Evolutionary conservation across 2,113 vertebrate species (phyloP).

Genomic region (Eudyptes chrysolophus): DNA sequence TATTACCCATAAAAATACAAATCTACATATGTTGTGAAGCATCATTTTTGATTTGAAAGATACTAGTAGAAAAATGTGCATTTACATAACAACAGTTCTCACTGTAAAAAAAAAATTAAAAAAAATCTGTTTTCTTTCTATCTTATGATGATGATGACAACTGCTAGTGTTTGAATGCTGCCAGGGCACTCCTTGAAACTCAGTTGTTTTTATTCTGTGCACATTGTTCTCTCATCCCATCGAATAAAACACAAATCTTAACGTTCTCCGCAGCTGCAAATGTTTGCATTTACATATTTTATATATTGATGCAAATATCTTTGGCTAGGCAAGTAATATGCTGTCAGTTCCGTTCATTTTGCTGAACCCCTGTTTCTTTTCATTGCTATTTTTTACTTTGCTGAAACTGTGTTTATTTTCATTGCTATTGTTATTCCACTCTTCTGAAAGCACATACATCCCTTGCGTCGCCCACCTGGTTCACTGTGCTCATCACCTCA

Average conservation of each 20-base stretch:
- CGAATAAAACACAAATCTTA: slow-evolving; percentile 17
- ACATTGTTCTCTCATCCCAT: slow-evolving; percentile 17
- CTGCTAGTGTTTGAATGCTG: neutral
- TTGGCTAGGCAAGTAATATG: neutral
- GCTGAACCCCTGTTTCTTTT: neutral
- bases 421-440: neutral
- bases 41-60: slow-evolving; percentile 16
- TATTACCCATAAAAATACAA: slow-evolving; percentile 61
- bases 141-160: slow-evolving; percentile 10
- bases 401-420: neutral
- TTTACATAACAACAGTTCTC: neutral
- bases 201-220: slow-evolving; percentile 36
- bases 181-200: slow-evolving; percentile 38
- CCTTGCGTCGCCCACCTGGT: neutral
- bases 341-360: neutral
- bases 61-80: neutral
- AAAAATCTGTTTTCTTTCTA: neutral
- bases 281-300: slow-evolving; percentile 50
- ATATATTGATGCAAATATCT: slow-evolving; percentile 51
- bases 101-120: neutral
- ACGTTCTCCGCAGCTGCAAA: slow-evolving; percentile 35
- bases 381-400: neutral
- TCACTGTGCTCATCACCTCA: neutral
- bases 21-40: slow-evolving; percentile 47
- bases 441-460: neutral